These are phyloP conservation scores for Peromyscus aztecus DNA, from an alignment of 2,797 vertebrate species.

Conservation along the genomic window DNA sequence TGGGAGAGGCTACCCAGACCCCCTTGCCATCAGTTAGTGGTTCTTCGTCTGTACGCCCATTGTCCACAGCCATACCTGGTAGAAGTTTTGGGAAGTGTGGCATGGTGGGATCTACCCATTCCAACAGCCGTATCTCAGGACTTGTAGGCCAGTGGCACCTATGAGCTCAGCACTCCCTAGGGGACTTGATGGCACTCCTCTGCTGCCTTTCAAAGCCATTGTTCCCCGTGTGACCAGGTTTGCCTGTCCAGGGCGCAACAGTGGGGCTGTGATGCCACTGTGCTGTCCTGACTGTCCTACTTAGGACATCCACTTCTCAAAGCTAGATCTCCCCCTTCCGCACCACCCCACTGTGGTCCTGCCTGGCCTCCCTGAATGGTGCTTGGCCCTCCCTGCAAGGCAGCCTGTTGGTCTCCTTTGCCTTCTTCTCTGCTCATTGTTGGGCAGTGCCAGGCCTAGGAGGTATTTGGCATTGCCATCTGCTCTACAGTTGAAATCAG, in stretches of 20 bases:
- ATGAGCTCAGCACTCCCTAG: background rate
- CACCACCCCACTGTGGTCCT: background rate
- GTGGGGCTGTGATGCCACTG: background rate
- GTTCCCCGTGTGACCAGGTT: background rate
- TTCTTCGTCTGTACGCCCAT: background rate
- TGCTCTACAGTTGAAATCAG: constrained; percentile 42
- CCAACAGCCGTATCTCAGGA: background rate
- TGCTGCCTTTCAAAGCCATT: background rate
- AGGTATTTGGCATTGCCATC: background rate
- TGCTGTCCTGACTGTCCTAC: background rate
- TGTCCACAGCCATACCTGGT: no score
- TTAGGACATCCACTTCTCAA: background rate
- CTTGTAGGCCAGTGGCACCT: background rate
- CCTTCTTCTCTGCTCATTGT: background rate
- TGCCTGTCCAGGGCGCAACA: background rate
- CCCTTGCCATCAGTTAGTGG: background rate
- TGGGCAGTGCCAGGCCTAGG: background rate
- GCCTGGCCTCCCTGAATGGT: background rate
- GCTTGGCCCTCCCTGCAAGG: background rate
- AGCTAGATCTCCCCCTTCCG: background rate
- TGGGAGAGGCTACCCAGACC: background rate
- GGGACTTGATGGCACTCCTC: background rate
- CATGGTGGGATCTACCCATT: no score
- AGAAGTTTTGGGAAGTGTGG: background rate
- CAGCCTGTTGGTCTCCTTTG: background rate